Evolutionary conservation across 1,140 invertebrate species (phyloP), one percentile per base, ranked within the genome.

Genomic region (Hycleus phaleratus): DNA sequence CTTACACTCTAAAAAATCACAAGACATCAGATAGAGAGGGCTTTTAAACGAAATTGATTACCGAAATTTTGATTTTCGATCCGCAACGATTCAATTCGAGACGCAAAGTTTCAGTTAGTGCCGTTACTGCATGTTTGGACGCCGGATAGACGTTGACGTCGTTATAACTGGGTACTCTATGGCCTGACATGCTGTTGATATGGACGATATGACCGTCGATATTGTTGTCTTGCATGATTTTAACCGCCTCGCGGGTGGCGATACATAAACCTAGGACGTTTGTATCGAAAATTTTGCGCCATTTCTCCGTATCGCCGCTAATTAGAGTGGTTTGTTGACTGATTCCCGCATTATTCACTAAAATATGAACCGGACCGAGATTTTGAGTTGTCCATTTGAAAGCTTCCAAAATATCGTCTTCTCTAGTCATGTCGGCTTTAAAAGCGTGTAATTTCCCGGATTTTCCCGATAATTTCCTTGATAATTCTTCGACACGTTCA

Each of bases 291-390:
- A 83, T 79, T 8, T 74, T 63, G 51, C 73, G 67, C 73, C 79
- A 79, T 50, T 73, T 65, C 61, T 79, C 64, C 59, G 71, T 69
- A 32, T 69, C 53, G n/a, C 78, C 78, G 25, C 73, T 70, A 64
- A 66, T 39, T 66, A 71, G 12, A 49, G 26, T 56, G 64, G 61
- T 68, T 54, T 57, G 61, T 60, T 26, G 39, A 56, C 49, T 61
- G 68, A 82, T 65, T 2, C 85, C 88, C 2, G 88, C 88, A 68
- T 87, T 89, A 67, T 91, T 91, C 25, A 91, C 74, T 45, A 89
- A 74, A 2, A 91, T 73, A 66, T 89, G 81, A 1, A 87, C 74
- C 9, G 82, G 80, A 3, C 83, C 85, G 25, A 84, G 71, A 1
- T 79, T 78, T 7, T 77, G 68, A 43, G 81, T 76, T 9, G 83